phyloP scores from a whole-genome alignment of 2,888 invertebrate genomes.

The Agelastica alni region DNA sequence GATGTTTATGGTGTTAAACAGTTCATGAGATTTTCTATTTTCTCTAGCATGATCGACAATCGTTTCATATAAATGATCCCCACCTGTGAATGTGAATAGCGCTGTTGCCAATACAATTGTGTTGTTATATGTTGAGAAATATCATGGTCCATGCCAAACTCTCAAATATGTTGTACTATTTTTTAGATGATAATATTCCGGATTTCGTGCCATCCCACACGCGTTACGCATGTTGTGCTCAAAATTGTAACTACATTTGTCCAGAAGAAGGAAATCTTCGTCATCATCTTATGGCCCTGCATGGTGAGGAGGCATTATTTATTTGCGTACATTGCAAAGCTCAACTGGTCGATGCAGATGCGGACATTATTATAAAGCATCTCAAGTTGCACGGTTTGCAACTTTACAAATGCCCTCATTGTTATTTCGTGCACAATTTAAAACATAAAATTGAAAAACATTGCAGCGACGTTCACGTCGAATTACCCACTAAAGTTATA shows the following conservation, averaged over 20 bases:
- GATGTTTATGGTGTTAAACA: too few species aligned
- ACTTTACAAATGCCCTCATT: constrained; percentile 74
- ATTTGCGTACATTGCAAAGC: constrained; percentile 74
- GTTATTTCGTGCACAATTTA: constrained; percentile 68
- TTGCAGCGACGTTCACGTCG: constrained; percentile 64
- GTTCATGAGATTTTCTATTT: too few species aligned
- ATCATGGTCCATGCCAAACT: too few species aligned
- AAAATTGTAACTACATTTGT: constrained; percentile 71
- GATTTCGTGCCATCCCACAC: constrained; percentile 44
- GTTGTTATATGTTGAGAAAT: too few species aligned
- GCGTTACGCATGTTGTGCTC: constrained; percentile 73
- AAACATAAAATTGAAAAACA: constrained; percentile 70
- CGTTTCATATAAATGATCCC: too few species aligned
- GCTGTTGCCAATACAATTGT: too few species aligned
- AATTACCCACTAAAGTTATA: constrained; percentile 57
- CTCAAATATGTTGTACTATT: too few species aligned
- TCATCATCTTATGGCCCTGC: constrained; percentile 73
- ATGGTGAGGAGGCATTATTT: constrained; percentile 60
- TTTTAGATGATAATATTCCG: constrained; percentile 36
- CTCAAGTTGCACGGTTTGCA: constrained; percentile 74
- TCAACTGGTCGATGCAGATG: constrained; percentile 56
- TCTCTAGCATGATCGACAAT: too few species aligned
- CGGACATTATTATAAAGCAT: constrained; percentile 64
- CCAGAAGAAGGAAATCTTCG: constrained; percentile 73
- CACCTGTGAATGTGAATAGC: too few species aligned